Evolutionary conservation across 1,140 invertebrate genomes (phyloP), one percentile per base, ranked within the genome.

Genomic region (Aphelenchoides besseyi): DNA sequence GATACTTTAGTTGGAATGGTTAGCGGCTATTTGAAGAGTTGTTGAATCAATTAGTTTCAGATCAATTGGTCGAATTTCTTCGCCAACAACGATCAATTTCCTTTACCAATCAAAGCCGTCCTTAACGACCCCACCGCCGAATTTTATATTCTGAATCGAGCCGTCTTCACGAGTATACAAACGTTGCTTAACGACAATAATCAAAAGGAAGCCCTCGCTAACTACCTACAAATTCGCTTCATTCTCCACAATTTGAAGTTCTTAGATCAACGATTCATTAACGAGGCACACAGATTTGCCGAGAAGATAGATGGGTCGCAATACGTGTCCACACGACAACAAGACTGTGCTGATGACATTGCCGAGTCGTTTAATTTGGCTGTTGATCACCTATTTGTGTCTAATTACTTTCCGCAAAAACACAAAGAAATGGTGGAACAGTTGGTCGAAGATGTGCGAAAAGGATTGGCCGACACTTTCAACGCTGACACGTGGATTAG

Each of bases 281-380:
- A 12, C 12, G 41, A 12, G 41, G 41, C 41, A 12, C 41, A 48
- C 41, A 48, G 12, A 23, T 48, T 48, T 23, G 41, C 41, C 41
- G 12, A 48, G 23, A 12, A 48, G 41, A 48, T 48, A 12, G 41
- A 48, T 23, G 41, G 41, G 41, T 16, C 12, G 12, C 12, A 12
- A 23, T 48, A 48, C 41, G 41, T 48, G 41, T 48, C 41, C 12
- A 48, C 12, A 16, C 41, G 41, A 23, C 41, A 61, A n/a, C 59
- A 61, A 26, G 30, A 30, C 59, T 30, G 59, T 18, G 18, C n/a
- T n/a, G 59, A 61, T 16, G 59, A 61, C 59, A 61, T 61, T 29
- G 59, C 59, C 59, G 59, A 61, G 2, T n/a, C 59, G 16, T 18
- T 61, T 1, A 29, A 61, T 29, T 36, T 61, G 16, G 41, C 23